Conservation (phyloP, 2,888 invertebrate genomes). For the Lobophora halterata region DNA sequence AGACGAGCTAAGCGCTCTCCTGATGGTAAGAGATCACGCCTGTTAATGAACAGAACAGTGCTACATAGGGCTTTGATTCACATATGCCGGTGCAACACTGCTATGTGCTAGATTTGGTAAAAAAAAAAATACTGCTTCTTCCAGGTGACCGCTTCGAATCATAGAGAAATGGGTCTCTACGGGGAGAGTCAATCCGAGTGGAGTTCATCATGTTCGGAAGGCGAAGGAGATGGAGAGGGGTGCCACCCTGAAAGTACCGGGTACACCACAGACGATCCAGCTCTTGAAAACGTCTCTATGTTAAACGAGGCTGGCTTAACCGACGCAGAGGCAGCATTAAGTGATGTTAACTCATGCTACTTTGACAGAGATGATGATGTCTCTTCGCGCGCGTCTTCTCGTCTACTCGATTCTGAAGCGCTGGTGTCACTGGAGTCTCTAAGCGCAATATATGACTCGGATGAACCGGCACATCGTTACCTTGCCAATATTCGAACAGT, state of each 20-base stretch:
- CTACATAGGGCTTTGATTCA: too few relatives aligned
- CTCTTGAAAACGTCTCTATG: slow-evolving; percentile 91
- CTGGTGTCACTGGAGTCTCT: slow-evolving; percentile 89
- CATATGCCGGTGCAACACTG: too few relatives aligned
- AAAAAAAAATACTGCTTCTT: too few relatives aligned
- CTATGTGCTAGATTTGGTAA: too few relatives aligned
- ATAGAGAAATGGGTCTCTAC: slow-evolving; percentile 69
- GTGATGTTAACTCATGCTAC: slow-evolving; percentile 92
- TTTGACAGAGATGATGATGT: slow-evolving; percentile 88
- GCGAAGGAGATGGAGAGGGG: slow-evolving; percentile 71
- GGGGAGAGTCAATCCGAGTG: slow-evolving; percentile 91
- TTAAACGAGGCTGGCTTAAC: slow-evolving; percentile 92
- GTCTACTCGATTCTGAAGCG: slow-evolving; percentile 89
- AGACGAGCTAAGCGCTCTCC: too few relatives aligned
- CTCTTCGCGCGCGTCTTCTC: slow-evolving; percentile 91
- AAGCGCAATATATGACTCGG: slow-evolving; percentile 90
- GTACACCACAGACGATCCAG: slow-evolving; percentile 93
- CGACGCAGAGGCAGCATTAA: slow-evolving; percentile 92
- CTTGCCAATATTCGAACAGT: slow-evolving; percentile 87
- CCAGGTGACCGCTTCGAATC: slow-evolving; percentile 65
- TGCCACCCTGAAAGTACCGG: slow-evolving; percentile 86
- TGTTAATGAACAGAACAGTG: too few relatives aligned
- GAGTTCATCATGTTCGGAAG: slow-evolving; percentile 83
- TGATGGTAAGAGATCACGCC: too few relatives aligned
- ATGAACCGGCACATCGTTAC: slow-evolving; percentile 83